Evolutionary conservation across 53 echinoderm and acorn worm species (phyloP), one percentile per base, ranked within the genome.

Genomic region (Echinometra lucunter): DNA sequence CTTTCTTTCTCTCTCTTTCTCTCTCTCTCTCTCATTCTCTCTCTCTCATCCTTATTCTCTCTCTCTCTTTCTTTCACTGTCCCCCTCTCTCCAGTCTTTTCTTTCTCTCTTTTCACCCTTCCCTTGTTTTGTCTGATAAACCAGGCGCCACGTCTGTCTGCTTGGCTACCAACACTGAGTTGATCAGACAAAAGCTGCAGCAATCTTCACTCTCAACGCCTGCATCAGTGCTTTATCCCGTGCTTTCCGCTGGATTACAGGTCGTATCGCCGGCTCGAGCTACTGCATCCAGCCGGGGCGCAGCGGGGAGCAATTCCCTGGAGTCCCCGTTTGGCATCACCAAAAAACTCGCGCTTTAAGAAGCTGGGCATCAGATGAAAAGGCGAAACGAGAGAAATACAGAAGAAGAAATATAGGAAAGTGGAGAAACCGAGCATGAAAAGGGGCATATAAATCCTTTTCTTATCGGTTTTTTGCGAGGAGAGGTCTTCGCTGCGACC

Each of bases 221-320:
- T 53, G 58, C 90, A 10, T 63, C 90, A 25, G 21, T 6, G 63
- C 7, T 35, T 90, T 60, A 90, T 90, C 90, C 90, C 30, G 10
- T 42, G 90, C 58, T 60, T 58, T 90, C 90, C 32, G 42, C 90
- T 9, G 58, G 90, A 90, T 90, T 90, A 90, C 17, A 40, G 38
- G 66, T 58, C 90, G 37, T 90, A 90, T 90, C 90, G 55, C 90
- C 63, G 90, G 90, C 90, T 90, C 58, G 90, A 60, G 58, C 90
- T 34, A 38, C 37, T n/a, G 49, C 58, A 90, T 63, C 90, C 90
- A 60, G 58, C 58, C 90, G 90, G 90, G 38, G 58, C 32, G 90
- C 88, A 90, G 8, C 58, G 90, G 90, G 37, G 63, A 90, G 42
- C 55, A 38, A 90, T 58, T 90, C 90, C 90, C 90, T 90, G 19